Conservation (phyloP, 1,140 invertebrate species). For the Campoletis sonorensis region DNA sequence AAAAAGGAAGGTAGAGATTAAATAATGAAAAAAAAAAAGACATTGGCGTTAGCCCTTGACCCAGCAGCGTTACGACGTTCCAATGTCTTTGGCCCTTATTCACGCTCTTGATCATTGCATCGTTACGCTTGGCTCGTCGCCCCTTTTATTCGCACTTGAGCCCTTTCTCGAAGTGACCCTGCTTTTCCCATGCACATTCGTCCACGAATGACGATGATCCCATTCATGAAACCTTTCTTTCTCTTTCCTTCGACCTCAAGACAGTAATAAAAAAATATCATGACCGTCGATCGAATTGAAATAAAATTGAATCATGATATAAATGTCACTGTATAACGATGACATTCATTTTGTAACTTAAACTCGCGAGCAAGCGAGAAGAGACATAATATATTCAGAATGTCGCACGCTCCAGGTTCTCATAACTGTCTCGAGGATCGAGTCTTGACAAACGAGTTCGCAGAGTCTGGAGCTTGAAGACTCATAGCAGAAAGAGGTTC, state of each 20-base stretch:
- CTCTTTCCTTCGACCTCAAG: too few species aligned
- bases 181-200: too few species aligned
- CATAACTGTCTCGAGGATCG: neutral
- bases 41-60: neutral
- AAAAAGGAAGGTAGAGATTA: neutral
- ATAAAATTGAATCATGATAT: too few species aligned
- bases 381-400: neutral
- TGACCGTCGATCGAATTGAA: too few species aligned
- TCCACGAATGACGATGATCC: too few species aligned
- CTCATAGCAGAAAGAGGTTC: neutral
- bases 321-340: too few species aligned
- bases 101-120: neutral
- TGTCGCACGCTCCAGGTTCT: neutral
- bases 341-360: too few species aligned
- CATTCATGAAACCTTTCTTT: too few species aligned
- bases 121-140: neutral
- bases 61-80: neutral
- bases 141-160: too few species aligned
- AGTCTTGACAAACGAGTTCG: neutral
- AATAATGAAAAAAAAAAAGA: conserved; percentile 1
- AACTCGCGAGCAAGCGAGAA: too few species aligned
- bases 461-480: neutral
- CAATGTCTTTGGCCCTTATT: neutral
- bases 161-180: too few species aligned
- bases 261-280: too few species aligned